Evolutionary conservation across 1,140 invertebrate species (phyloP), one percentile per base, ranked within the genome.

Genomic region (Drosophila elegans): DNA sequence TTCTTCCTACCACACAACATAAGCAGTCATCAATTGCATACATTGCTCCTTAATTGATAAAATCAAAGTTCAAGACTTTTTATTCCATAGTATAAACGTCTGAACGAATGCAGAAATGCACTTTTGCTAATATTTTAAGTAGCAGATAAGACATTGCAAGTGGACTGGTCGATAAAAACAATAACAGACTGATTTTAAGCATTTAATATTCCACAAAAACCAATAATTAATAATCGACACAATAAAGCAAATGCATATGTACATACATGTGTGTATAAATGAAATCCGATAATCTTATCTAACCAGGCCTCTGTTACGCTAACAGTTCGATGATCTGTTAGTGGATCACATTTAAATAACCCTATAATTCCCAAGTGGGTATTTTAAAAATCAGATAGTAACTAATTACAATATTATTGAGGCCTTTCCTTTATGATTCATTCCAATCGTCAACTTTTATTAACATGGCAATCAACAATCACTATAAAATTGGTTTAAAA

Each of bases 271-370:
- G 11, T 13, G 64, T 44, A 38, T 53, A 16, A 64, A 11, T 53
- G 46, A 63, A 67, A 67, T 68, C 66, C 29, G 46, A 66, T 68
- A 68, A 45, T 53, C 46, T 68, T 25, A 68, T 68, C 66, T 64
- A 34, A 61, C 12, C 45, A 16, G 39, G 29, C 27, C 60, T 32
- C 59, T 53, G 48, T 53, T 29, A 13, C 39, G 51, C 12, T 52
- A 45, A 11, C n/a, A 60, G 45, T 60, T 60, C 27, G 10, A 25
- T 39, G 27, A 32, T 36, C 51, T 16, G 60, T 64, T 36, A 48
- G 29, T 27, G 29, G 46, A 38, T 2, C 36, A 21, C 36, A 3
- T 44, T 16, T 64, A 68, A 67, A 27, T 64, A 68, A 67, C 57
- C 41, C 62, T 13, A 27, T 6, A 13, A 27, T 25, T 25, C 1